phyloP scores from a whole-genome alignment of 37 sponge, comb jelly and placozoan species.

The Haliclona indistincta region DNA sequence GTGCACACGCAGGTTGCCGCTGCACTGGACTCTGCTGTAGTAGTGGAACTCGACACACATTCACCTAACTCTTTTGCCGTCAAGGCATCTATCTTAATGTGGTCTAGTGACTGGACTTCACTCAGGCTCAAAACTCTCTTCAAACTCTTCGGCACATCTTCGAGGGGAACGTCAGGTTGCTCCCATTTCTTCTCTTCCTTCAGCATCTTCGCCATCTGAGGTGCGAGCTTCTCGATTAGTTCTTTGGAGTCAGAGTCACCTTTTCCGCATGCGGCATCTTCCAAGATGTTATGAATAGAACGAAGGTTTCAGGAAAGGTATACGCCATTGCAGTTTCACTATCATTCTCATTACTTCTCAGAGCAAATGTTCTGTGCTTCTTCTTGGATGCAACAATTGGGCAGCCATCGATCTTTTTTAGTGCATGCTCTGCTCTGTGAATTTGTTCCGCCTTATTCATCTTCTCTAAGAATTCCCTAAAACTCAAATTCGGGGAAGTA shows the following conservation, averaged over 20 bases:
- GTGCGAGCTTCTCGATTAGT: background rate
- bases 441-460: constrained; percentile 23
- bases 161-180: too few relatives aligned
- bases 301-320: background rate
- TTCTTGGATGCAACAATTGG: background rate
- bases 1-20: too few relatives aligned
- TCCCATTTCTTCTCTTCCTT: constrained; percentile 5
- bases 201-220: background rate
- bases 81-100: too few relatives aligned
- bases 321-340: background rate
- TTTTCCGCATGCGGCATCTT: background rate
- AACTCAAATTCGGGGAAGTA: constrained; percentile 17
- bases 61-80: too few relatives aligned
- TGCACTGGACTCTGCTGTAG: too few relatives aligned
- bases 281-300: background rate
- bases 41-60: too few relatives aligned
- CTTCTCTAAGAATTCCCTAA: background rate
- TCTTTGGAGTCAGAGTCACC: background rate
- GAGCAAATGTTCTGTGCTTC: constrained; percentile 2
- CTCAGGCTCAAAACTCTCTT: too few relatives aligned
- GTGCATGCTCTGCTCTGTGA: constrained; percentile 10
- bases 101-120: too few relatives aligned
- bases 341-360: background rate
- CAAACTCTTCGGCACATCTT: too few relatives aligned
- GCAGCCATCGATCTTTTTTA: background rate